Evolutionary conservation across 1,140 invertebrate species (phyloP).

Genomic region (Pectinophora gossypiella): DNA sequence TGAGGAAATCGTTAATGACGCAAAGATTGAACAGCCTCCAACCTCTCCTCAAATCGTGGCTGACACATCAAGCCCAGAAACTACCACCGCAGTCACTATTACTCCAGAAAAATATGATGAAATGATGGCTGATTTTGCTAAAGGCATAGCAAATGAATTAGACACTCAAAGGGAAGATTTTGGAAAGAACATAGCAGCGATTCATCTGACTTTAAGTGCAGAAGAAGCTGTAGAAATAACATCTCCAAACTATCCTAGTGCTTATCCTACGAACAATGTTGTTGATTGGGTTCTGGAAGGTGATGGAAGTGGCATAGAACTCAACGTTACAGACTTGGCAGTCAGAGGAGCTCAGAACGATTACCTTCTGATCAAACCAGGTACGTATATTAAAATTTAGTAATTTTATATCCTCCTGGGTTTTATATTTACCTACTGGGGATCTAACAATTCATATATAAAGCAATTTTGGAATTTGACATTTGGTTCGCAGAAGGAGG

Average conservation of each 20-base stretch:
- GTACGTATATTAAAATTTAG: too few species aligned
- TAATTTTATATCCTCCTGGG: too few species aligned
- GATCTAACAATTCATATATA: too few species aligned
- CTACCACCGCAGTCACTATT: too few species aligned
- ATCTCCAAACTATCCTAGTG: conserved; percentile 39
- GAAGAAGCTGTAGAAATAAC: conserved; percentile 35
- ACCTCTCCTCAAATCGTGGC: too few species aligned
- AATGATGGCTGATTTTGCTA: conserved; percentile 23
- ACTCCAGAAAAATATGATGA: conserved; percentile 18
- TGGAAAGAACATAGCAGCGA: conserved; percentile 15
- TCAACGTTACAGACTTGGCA: conserved; percentile 49
- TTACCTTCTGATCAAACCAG: conserved; percentile 55
- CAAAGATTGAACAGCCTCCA: too few species aligned
- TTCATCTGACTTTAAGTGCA: conserved; percentile 26
- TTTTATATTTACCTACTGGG: too few species aligned
- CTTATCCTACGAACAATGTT: conserved; percentile 41
- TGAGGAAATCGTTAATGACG: too few species aligned
- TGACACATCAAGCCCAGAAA: not conserved
- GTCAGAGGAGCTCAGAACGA: conserved; percentile 44
- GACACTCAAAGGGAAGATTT: conserved; percentile 18
- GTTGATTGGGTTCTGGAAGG: conserved; percentile 57
- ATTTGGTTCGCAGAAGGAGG: too few species aligned
- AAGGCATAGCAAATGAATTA: conserved; percentile 20
- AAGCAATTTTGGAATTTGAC: too few species aligned
- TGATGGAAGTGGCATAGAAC: conserved; percentile 50